Evolutionary conservation across 2,113 vertebrate genomes (phyloP), one percentile per base, ranked within the genome.

Genomic region (Ifrita kowaldi): DNA sequence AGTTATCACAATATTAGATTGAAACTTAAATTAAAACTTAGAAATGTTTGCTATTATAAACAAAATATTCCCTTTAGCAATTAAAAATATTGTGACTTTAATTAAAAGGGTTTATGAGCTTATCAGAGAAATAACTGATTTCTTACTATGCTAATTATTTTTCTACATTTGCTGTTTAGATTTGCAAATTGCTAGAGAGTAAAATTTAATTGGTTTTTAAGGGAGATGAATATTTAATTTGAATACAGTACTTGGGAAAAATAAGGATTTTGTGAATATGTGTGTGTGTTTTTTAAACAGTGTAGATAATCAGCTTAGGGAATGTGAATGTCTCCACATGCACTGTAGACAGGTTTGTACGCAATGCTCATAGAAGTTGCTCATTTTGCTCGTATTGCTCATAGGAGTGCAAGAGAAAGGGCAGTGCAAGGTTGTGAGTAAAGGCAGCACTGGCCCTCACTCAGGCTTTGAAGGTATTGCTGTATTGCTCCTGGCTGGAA

Each of bases 201-300:
- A 94, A 93, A 94, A 89, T 97, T 82, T 97, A 97, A 97, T 96
- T 97, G 93, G 79, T 94, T 97, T 97, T 96, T 96, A 96, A 95
- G 63, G 73, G 92, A 96, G 82, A 90, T 89, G 74, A 96, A 95
- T 97, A 93, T 96, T 97, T 97, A 95, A 96, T 97, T 97, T 95
- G 59, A 95, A 83, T 87, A 88, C 49, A 68, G 50, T 91, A 63
- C 64, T 88, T 90, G 69, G 84, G 69, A 95, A 95, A 92, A 93
- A 88, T 52, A 35, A 50, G 35, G 17, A 44, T 49, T 93, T 87
- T 71, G 28, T 70, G 39, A 73, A 53, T 69, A 14, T 74, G 18
- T 91, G 24, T 57, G 13, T 52, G 11, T 69, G n/a, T 84, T 33
- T 91, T 93, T 91, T 67, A 78, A 84, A 41, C 50, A 79, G n/a